Conservation (phyloP, 2,113 vertebrate genomes). For the Baryphthengus martii region DNA sequence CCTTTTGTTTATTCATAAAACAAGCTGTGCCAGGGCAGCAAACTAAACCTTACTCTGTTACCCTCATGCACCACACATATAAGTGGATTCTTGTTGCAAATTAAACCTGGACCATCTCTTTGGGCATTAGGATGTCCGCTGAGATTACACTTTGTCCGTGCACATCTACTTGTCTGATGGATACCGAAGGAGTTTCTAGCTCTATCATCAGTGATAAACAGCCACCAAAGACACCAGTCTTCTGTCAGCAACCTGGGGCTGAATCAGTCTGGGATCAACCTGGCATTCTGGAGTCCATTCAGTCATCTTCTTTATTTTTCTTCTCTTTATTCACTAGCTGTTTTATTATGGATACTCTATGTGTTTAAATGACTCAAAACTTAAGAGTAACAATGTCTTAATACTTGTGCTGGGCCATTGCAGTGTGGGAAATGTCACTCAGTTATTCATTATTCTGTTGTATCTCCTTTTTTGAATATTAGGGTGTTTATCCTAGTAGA, state of each 20-base stretch:
- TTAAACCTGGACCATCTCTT: neutral
- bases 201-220: accelerated
- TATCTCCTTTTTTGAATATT: neutral
- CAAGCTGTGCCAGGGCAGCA: neutral
- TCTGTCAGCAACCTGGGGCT: neutral
- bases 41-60: neutral
- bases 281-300: neutral
- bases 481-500: neutral
- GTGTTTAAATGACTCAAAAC: neutral
- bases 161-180: neutral
- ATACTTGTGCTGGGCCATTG: neutral
- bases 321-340: neutral
- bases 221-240: neutral
- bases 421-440: neutral
- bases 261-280: neutral
- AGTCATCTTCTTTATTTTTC: neutral
- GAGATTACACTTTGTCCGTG: neutral
- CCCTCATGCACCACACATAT: accelerated
- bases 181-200: neutral
- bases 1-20: neutral
- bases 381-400: neutral
- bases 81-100: neutral
- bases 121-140: neutral
- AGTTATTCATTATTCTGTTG: neutral
- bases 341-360: neutral